Evolutionary conservation across 2,888 invertebrate species (phyloP), one percentile per base, ranked within the genome.

Genomic region (Melanotus villosus): DNA sequence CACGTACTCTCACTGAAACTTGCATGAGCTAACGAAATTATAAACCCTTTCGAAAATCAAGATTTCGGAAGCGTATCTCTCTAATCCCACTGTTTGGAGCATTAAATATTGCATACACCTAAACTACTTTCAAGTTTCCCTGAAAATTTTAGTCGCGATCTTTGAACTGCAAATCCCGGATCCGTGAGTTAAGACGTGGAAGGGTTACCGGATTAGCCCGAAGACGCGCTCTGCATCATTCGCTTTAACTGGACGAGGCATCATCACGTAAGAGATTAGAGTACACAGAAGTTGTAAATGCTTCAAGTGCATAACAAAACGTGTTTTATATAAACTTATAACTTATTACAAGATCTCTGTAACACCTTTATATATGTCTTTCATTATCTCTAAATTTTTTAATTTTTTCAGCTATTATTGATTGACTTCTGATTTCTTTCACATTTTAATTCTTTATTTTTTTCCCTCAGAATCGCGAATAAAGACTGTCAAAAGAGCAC

Each of bases 41-140:
- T 69, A 65, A 69, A 65, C 65, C 65, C 65, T 65, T 60, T 63
- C 52, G 50, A 64, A 69, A 64, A 65, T 65, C 65, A 69, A 74
- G 73, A 74, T 70, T 74, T 73, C 64, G 59, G 62, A 65, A 69
- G 70, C 70, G 67, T 65, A 62, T 70, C 72, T 69, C 70, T 71
- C 70, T 82, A 82, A 82, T 82, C 82, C 80, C 71, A 77, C 77
- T 81, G 82, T 81, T 81, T 80, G 80, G 79, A 76, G 78, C 77
- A 82, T 83, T 83, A 82, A 83, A 82, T 83, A 82, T 83, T 82
- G 79, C 80, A 81, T 78, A 78, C 80, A 79, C 80, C 79, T 73
- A 75, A 78, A 79, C 79, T 79, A 81, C 80, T 82, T 80, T 79
- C 77, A 76, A 79, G 77, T 77, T 77, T 71, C 70, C 65, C 74